These are phyloP conservation scores for Episyrphus balteatus DNA, from an alignment of 1,140 invertebrate genomes.

Conservation along the genomic window DNA sequence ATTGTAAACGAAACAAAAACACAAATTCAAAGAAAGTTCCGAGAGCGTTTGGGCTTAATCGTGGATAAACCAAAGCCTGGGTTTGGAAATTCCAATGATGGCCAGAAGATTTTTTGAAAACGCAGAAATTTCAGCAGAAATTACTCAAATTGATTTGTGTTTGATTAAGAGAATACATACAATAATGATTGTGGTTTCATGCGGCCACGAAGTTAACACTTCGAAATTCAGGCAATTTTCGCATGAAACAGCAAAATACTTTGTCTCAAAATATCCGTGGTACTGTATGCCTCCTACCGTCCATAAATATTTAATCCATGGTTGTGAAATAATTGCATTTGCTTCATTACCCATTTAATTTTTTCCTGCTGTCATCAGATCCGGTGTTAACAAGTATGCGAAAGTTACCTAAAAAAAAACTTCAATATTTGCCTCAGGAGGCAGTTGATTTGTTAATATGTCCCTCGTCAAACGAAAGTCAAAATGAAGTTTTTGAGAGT, in stretches of 20 bases:
- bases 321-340: neutral
- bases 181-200: neutral
- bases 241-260: neutral
- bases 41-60: conserved; percentile 13
- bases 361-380: neutral
- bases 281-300: neutral
- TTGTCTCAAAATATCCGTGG: neutral
- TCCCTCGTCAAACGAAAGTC: neutral
- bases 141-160: neutral
- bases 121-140: conserved; percentile 4
- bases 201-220: neutral
- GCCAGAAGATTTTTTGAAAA: conserved; percentile 29
- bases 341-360: neutral
- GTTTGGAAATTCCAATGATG: conserved; percentile 28
- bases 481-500: neutral
- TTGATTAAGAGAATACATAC: neutral
- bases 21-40: conserved; percentile 11
- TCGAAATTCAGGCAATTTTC: neutral
- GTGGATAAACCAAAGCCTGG: conserved; percentile 30
- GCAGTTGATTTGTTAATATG: neutral
- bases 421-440: neutral
- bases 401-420: neutral
- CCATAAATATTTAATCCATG: neutral
- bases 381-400: neutral
- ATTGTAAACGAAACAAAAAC: conserved; percentile 6